phyloP scores from a whole-genome alignment of 2,797 vertebrate species.

The Danio jaintianensis region DNA sequence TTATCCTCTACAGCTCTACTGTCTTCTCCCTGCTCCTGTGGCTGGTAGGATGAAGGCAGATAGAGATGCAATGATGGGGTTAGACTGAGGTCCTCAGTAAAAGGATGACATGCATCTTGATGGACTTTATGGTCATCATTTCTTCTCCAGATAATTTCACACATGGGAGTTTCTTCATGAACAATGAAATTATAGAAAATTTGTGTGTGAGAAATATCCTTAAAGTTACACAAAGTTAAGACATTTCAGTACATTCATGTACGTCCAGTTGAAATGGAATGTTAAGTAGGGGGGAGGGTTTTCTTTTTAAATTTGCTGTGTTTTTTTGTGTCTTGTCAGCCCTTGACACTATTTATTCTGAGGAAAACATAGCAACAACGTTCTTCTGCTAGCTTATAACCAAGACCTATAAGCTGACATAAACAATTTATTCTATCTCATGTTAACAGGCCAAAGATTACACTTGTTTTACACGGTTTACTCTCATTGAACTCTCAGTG shows the following conservation, averaged over 20 bases:
- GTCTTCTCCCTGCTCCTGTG: conserved; percentile 58
- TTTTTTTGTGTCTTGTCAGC: background rate
- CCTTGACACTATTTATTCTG: conserved; percentile 50
- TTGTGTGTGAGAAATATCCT: background rate
- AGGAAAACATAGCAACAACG: conserved; percentile 9
- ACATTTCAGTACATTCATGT: no score
- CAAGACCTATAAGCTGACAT: conserved; percentile 17
- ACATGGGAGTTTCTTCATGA: conserved; percentile 39
- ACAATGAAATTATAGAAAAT: background rate
- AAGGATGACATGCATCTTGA: conserved; percentile 2
- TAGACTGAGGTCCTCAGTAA: background rate
- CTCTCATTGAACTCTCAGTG: background rate
- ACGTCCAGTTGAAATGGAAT: no score
- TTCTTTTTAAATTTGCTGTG: background rate
- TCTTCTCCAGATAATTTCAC: conserved; percentile 45
- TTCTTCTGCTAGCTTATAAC: background rate
- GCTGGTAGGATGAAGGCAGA: conserved; percentile 63
- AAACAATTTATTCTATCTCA: conserved; percentile 7
- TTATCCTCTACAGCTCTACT: conserved; percentile 5
- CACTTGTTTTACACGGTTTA: background rate
- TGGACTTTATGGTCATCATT: conserved; percentile 19
- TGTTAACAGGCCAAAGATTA: background rate
- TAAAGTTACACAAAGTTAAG: no score
- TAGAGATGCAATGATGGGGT: conserved; percentile 68
- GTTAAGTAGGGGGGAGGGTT: no score